Percentiles rank a stretch among this genome's conserved stretches.
phyloP scores from a whole-genome alignment of 2,888 invertebrate genomes.

The Drepanosiphum platanoidis region DNA sequence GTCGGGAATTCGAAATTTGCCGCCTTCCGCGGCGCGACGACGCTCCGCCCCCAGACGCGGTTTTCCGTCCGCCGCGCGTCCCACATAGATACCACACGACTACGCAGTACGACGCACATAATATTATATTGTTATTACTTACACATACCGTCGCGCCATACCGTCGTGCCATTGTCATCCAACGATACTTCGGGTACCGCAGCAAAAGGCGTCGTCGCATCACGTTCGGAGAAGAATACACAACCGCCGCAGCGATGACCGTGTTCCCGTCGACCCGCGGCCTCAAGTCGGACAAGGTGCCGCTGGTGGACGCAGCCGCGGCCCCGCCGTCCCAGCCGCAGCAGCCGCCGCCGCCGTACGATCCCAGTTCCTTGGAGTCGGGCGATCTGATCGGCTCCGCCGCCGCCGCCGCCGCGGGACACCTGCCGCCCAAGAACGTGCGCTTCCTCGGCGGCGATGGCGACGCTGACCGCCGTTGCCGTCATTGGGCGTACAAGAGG shows the following conservation, averaged over 20 bases:
- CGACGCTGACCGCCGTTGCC: not conserved
- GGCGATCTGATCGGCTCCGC: not conserved
- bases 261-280: not conserved
- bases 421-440: not conserved
- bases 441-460: not conserved
- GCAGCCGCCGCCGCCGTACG: not conserved
- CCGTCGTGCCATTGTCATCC: too few relatives aligned
- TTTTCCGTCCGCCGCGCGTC: not conserved
- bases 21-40: not conserved
- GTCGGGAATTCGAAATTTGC: not conserved
- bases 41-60: not conserved
- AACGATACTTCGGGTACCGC: too few relatives aligned
- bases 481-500: not conserved
- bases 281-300: conserved; percentile 21
- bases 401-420: not conserved
- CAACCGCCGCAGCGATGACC: not conserved
- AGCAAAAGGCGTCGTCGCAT: not conserved
- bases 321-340: not conserved
- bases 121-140: not conserved
- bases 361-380: not conserved
- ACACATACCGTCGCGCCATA: not conserved
- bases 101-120: not conserved
- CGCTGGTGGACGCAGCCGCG: not conserved
- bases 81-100: not conserved
- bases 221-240: not conserved